These are phyloP conservation scores for Anthopleura xanthogrammica DNA, from an alignment of 92 coral and sea anemone genomes.

Conservation along the genomic window DNA sequence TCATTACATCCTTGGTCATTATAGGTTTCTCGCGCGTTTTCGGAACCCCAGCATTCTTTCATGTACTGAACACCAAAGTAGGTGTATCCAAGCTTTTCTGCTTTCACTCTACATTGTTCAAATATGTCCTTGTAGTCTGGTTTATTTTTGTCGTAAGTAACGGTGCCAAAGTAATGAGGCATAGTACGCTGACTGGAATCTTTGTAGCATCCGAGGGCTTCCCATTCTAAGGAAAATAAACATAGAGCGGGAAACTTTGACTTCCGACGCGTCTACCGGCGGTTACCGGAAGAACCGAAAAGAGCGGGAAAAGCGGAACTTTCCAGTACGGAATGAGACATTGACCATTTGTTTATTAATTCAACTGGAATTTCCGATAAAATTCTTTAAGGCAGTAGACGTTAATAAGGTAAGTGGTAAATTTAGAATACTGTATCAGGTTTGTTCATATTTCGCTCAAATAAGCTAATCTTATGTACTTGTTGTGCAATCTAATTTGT, in stretches of 20 bases:
- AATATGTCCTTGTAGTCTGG: background rate
- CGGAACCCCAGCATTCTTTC: conserved; percentile 50
- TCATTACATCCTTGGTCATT: conserved; percentile 13
- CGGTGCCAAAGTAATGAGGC: background rate
- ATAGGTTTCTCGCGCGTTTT: conserved; percentile 23
- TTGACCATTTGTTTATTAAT: too few relatives aligned
- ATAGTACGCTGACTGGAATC: background rate
- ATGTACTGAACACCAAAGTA: conserved; percentile 47
- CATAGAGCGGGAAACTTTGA: background rate
- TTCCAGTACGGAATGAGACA: too few relatives aligned
- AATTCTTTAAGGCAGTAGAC: too few relatives aligned
- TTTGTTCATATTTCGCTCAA: too few relatives aligned
- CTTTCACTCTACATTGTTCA: conserved; percentile 17
- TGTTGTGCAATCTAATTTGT: too few relatives aligned
- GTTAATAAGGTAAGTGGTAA: too few relatives aligned
- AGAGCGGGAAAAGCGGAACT: too few relatives aligned
- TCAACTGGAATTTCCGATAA: too few relatives aligned
- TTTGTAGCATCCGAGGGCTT: conserved; percentile 2
- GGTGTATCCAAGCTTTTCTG: conserved; percentile 30
- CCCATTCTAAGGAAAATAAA: background rate
- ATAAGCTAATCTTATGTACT: too few relatives aligned
- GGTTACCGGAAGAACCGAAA: too few relatives aligned
- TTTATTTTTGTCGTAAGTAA: background rate
- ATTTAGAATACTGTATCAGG: too few relatives aligned
- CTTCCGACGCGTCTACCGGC: background rate